Evolutionary conservation across 1,140 invertebrate species (phyloP), one percentile per base, ranked within the genome.

Genomic region (Hyles euphorbiae): DNA sequence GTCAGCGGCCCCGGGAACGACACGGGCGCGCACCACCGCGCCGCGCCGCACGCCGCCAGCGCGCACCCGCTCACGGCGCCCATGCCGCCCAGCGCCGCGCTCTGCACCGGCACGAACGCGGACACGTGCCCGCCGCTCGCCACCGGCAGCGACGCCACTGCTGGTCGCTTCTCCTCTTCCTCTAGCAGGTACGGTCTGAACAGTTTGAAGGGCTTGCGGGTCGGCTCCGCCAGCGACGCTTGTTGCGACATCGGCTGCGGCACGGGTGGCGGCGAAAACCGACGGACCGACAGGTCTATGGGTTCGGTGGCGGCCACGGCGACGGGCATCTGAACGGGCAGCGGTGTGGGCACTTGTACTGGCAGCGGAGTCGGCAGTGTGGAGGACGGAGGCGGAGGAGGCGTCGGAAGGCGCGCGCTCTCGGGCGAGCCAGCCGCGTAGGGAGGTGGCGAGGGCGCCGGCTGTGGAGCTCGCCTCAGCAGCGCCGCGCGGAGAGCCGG

Each of bases 401-500:
- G 83, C 34, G 85, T 78, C 7, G 85, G 83, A 46, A 86, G 56
- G 3, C 85, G 67, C 2, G 85, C 85, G 56, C 85, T 88, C 57
- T 88, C 85, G 7, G 82, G 82, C 6, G 84, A 83, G 8, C 84
- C 83, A 11, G 72, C 81, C 33, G 82, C 65, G 64, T 84, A 81
- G 5, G 86, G 80, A 22, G 80, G 77, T 45, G 85, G 83, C 40
- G 81, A 84, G 3, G 82, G 81, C 34, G 81, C 77, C 59, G 85
- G 81, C 56, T 83, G 81, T 7, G 83, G 81, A 43, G 81, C 77
- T 65, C 88, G 71, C 62, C 88, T 87, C 51, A 91, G 84, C 53
- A 94, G 92, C 54, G 92, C 93, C 52, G 92, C 94, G 67, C 94
- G 90, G 44, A 96, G 83, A 71, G 93, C 93, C 40, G 92, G 92